A percentile compares a stretch with the other conserved stretches of the same genome.
Conservation (phyloP, 1,140 invertebrate genomes). For the Bombus cullumanus region DNA sequence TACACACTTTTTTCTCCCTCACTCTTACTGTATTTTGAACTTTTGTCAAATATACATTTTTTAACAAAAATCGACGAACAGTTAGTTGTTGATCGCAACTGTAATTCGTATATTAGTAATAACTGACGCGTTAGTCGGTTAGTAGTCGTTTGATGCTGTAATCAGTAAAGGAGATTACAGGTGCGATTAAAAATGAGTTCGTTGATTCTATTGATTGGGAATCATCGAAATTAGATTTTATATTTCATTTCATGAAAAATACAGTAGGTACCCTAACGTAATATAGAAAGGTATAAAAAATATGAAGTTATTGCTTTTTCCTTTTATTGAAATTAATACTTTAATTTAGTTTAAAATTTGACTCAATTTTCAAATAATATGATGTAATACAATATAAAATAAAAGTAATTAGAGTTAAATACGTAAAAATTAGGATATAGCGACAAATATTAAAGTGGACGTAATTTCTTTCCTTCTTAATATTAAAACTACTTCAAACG, state of each 20-base stretch:
- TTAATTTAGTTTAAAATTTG: not conserved
- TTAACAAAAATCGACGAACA: not conserved
- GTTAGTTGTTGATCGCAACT: constrained; percentile 39
- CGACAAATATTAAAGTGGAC: not conserved
- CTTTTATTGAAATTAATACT: too few relatives aligned
- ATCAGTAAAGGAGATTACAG: constrained; percentile 12
- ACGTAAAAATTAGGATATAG: not conserved
- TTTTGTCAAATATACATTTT: not conserved
- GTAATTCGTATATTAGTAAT: constrained; percentile 14
- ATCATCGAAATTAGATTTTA: not conserved
- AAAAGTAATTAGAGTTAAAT: not conserved
- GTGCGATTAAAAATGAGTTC: constrained; percentile 41
- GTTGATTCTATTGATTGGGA: not conserved
- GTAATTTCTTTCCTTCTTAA: not conserved
- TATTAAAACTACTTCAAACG: not conserved
- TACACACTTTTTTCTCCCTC: not conserved
- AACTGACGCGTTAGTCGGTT: not conserved
- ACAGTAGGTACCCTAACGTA: not conserved
- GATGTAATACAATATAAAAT: not conserved
- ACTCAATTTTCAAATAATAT: not conserved
- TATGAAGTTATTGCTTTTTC: not conserved
- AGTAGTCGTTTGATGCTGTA: not conserved
- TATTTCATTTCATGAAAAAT: not conserved
- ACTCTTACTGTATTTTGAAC: not conserved
- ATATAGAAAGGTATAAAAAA: not conserved